Evolutionary conservation across 1,140 invertebrate species (phyloP), one percentile per base, ranked within the genome.

Genomic region (Paralvinella palmiformis): DNA sequence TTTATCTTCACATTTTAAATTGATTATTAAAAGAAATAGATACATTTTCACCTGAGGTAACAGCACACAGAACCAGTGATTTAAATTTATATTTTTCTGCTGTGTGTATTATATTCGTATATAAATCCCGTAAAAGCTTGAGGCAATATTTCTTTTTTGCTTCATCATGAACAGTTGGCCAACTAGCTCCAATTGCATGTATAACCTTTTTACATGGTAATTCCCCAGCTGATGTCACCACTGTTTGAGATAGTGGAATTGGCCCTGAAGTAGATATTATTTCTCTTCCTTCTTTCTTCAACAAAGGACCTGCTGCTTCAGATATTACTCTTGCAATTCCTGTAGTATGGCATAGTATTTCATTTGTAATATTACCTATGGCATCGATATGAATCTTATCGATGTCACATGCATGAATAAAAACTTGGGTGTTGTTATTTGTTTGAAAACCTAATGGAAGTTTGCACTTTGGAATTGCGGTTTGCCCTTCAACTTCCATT

Each of bases 101-200:
- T n/a, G n/a, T n/a, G n/a, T n/a, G n/a, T n/a, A n/a, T n/a, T n/a
- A n/a, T n/a, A n/a, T n/a, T n/a, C n/a, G n/a, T n/a, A n/a, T n/a
- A n/a, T n/a, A n/a, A n/a, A n/a, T n/a, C n/a, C n/a, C n/a, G n/a
- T n/a, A n/a, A n/a, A n/a, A n/a, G n/a, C n/a, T n/a, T n/a, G n/a
- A n/a, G n/a, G 1, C 72, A 59, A 13, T 56, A 20, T 0, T 44
- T 17, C 24, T 67, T 57, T 41, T 71, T 70, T 29, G 24, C 48
- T 10, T 62, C 61, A 2, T 58, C 52, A 4, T 44, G 24, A 52
- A 68, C 69, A 15, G 59, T 66, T n/a, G 55, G 24, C 71, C 72
- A 75, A 17, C 4, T n/a, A 48, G 73, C 72, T 17, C 73, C 73
- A 13, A 74, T 72, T 44, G 71, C 72, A 66, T 75, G 73, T 7